Evolutionary conservation across 1,140 invertebrate species (phyloP).

Genomic region (Nebria ingens): DNA sequence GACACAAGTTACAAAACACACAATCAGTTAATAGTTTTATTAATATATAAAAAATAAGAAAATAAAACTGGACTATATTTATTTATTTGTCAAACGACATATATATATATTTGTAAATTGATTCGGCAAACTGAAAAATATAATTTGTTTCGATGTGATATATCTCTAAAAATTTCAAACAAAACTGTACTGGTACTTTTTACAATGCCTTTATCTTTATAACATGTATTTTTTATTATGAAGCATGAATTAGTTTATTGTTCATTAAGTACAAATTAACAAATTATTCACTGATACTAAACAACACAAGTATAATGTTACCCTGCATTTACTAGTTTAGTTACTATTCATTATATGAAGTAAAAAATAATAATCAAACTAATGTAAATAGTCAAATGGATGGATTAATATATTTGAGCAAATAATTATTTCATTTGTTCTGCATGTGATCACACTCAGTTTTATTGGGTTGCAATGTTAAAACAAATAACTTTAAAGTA

Average conservation of each 20-base stretch:
- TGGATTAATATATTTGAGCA: conserved; percentile 8
- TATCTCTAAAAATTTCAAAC: background rate
- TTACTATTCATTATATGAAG: background rate
- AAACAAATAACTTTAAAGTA: too few species aligned
- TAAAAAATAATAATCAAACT: background rate
- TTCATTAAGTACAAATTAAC: background rate
- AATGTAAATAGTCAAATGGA: background rate
- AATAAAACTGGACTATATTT: too few species aligned
- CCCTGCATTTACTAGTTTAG: conserved; percentile 4
- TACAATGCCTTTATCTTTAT: too few species aligned
- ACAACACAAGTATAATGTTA: conserved; percentile 5
- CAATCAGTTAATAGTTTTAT: too few species aligned
- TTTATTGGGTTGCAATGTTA: too few species aligned
- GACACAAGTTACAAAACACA: background rate
- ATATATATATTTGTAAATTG: too few species aligned
- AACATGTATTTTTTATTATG: too few species aligned
- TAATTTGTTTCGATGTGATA: background rate
- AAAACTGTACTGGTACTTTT: too few species aligned
- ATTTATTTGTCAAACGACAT: too few species aligned
- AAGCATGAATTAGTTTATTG: too few species aligned
- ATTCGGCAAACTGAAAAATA: too few species aligned
- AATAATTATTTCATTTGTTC: conserved; percentile 1
- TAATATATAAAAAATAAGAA: too few species aligned
- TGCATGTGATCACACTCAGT: conserved; percentile 7
- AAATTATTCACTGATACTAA: background rate